Conservation (phyloP, 2,888 invertebrate genomes). For the Ypsolopha scabrella region DNA sequence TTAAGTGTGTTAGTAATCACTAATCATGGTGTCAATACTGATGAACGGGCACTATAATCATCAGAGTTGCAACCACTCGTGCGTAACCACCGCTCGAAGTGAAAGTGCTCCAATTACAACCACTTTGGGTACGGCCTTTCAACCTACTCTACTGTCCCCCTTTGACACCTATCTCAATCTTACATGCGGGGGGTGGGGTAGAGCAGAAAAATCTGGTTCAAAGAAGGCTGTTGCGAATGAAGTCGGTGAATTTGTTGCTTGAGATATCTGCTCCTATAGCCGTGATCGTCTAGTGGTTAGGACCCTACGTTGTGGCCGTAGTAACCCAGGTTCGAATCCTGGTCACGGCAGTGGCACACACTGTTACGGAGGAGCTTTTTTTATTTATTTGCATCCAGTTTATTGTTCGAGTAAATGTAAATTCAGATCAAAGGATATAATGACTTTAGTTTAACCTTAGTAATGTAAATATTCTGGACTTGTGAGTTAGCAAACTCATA, state of each 20-base stretch:
- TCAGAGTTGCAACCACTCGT: conserved; percentile 14
- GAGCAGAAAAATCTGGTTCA: conserved; percentile 2
- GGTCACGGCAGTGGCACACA: conserved; percentile 70
- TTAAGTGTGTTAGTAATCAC: too few relatives aligned
- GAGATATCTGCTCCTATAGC: conserved; percentile 44
- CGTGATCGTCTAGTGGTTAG: conserved; percentile 82
- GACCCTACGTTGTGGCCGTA: conserved; percentile 80
- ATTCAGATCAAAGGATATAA: too few relatives aligned
- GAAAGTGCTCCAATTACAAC: conserved; percentile 12
- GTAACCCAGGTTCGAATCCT: conserved; percentile 84
- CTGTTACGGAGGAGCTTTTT: conserved; percentile 9
- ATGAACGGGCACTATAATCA: conserved; percentile 14
- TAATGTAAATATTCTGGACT: too few relatives aligned
- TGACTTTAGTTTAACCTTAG: too few relatives aligned
- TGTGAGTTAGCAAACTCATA: too few relatives aligned
- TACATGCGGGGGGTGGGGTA: conserved; percentile 12
- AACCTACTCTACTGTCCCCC: conserved; percentile 5
- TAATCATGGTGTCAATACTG: too few relatives aligned
- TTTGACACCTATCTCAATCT: not conserved
- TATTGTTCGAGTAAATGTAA: too few relatives aligned
- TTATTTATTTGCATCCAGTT: not conserved
- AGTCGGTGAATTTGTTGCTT: conserved; percentile 3
- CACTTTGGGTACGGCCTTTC: conserved; percentile 8
- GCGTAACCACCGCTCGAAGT: conserved; percentile 12
- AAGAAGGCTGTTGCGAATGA: conserved; percentile 6